These are phyloP conservation scores for Hirtodrosophila alboralis DNA, from an alignment of 2,888 invertebrate species.

Conservation along the genomic window DNA sequence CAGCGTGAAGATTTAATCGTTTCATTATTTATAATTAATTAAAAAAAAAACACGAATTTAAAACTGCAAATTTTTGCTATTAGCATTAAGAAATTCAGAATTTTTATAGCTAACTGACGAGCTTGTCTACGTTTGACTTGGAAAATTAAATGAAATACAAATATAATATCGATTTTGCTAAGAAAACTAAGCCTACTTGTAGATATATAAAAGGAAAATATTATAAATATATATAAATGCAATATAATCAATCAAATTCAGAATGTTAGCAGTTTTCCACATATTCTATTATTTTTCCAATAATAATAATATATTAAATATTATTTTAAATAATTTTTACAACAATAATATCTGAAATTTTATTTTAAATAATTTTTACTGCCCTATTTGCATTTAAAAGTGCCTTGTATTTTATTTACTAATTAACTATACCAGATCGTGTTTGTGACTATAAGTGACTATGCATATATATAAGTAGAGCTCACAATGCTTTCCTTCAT, in stretches of 20 bases:
- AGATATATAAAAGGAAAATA: too few relatives aligned
- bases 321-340: too few relatives aligned
- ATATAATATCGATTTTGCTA: too few relatives aligned
- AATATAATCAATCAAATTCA: too few relatives aligned
- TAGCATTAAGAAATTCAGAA: background rate
- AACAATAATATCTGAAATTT: too few relatives aligned
- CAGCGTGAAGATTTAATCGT: conserved; percentile 27
- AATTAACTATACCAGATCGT: conserved; percentile 57
- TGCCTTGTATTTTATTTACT: too few relatives aligned
- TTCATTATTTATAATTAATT: conserved; percentile 31
- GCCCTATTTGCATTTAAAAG: conserved; percentile 32
- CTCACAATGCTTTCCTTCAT: conserved; percentile 17
- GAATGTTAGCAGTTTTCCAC: too few relatives aligned
- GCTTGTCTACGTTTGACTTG: background rate
- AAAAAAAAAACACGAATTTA: conserved; percentile 2
- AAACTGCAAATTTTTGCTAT: conserved; percentile 26
- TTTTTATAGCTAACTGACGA: conserved; percentile 3
- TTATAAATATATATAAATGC: too few relatives aligned
- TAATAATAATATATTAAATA: too few relatives aligned
- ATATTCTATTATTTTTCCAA: too few relatives aligned
- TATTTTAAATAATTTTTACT: background rate
- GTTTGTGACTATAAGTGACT: conserved; percentile 5
- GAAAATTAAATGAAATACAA: conserved; percentile 1
- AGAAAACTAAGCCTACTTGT: too few relatives aligned
- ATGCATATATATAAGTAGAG: conserved; percentile 12